Evolutionary conservation across 2,113 vertebrate genomes (phyloP), one percentile per base, ranked within the genome.

Genomic region (Acanthisitta chloris): DNA sequence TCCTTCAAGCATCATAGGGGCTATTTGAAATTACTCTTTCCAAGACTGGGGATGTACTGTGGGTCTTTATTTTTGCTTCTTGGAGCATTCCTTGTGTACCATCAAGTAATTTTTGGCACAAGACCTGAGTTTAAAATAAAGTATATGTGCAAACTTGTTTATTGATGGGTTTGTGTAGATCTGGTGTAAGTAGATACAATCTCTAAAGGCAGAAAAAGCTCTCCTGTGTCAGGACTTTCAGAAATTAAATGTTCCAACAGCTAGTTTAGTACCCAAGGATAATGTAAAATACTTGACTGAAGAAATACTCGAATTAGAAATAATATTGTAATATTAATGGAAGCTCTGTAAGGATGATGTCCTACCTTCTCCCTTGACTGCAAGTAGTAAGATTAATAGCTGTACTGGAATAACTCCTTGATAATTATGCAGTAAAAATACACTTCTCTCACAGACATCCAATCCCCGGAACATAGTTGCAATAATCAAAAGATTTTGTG

Each of bases 401-500:
- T 86, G 16, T 20, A 45, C 11, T 49, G 34, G 31, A 72, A 45
- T 64, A 71, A 79, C 52, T 64, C 23, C 43, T 77, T 69, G 61
- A 69, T 66, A 45, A 57, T 83, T 92, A 72, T 43, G 48, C 87
- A 72, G 69, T 64, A 93, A 80, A 89, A 85, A 78, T 31, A 64
- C 31, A 62, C 84, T 93, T 90, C 64, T 79, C 76, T 92, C 40
- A 29, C 33, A 46, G 36, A 94, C 76, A 78, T 69, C 58, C 90
- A 85, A 92, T 78, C 57, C 95, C 87, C 67, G 97, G 67, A 64
- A 96, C 52, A 14, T 94, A 95, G 72, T 92, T 96, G 64, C 90
- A 97, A 28, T 89, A 97, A 89, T 97, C 98, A 43, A 93, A 97
- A 25, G 98, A 98, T 92, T 98, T 99, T 29, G 98, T 98, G 65